Base-by-base conservation (phyloP, 2,797 vertebrate species). In the Mormyrus hasselquistii region DNA sequence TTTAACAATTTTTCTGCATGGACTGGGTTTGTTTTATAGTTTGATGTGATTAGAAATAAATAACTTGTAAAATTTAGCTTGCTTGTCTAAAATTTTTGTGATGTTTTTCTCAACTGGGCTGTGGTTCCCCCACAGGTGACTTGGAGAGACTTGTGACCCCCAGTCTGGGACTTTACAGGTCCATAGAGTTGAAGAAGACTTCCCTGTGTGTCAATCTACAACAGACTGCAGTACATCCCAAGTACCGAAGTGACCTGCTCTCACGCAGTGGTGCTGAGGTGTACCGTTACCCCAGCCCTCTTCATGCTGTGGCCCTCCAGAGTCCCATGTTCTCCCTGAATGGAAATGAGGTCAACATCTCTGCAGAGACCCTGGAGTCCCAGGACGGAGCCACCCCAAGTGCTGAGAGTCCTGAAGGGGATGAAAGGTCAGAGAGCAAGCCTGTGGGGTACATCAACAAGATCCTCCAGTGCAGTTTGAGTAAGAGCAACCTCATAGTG, bases 271-370 rank as follows among this genome's bases (percentile, higher is more conserved):
- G 98, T 79, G 92, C 93, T 1, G 98, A 99, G 90, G 93, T 98
- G 65, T 99, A 99, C 91, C 95, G 94, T 1, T 99, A 98, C 93
- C 98, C 98, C 34, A 99, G 98, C 89, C 98, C 98, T 0, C 95
- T 99, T 89, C 98, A 99, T 0, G 98, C 98, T 0, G 98, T 99
- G 88, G 98, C 98, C 91, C 94, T 99, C 47, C 98, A 99, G 92
- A 99, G 97, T 91, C 98, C 98, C 0, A 96, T 99, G 59, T 99
- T 98, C 82, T 95, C 94, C 47, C 91, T 94, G 22, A 92, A 94
- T n/a, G 92, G 88, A 2, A 93, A 96, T 62, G 89, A 92, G 1
- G 84, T 89, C 2, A 89, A 89, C 79, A 49, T 91, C 2, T 88
- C 92, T 73, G 22, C 87, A 12, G 93, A 95, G 6, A 87, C 88